These are phyloP conservation scores for Pinctada fucata DNA, from an alignment of 2,888 invertebrate genomes.

Conservation along the genomic window DNA sequence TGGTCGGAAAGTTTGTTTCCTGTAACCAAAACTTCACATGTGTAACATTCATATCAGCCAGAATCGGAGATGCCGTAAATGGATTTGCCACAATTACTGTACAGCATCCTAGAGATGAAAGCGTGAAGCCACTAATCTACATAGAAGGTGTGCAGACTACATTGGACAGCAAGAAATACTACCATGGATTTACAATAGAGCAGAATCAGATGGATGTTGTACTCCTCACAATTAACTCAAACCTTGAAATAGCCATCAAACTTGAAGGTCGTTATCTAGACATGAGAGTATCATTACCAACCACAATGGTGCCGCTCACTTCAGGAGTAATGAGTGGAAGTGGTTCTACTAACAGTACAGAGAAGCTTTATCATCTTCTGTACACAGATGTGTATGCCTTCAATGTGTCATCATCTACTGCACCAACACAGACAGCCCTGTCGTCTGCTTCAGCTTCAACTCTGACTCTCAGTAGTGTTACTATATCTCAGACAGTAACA, in stretches of 20 bases:
- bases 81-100: conserved; percentile 55
- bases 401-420: conserved; percentile 43
- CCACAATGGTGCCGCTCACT: conserved; percentile 31
- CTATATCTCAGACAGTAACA: conserved; percentile 36
- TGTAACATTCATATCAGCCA: conserved; percentile 50
- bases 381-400: conserved; percentile 32
- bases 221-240: conserved; percentile 39
- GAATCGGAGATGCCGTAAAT: conserved; percentile 50
- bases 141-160: conserved; percentile 39
- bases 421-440: conserved; percentile 27
- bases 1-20: conserved; percentile 59
- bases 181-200: conserved; percentile 49
- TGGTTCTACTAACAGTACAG: conserved; percentile 15
- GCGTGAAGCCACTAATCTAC: conserved; percentile 47
- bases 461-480: conserved; percentile 32
- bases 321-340: conserved; percentile 56
- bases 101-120: conserved; percentile 37
- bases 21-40: conserved; percentile 62
- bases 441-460: conserved; percentile 26
- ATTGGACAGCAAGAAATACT: conserved; percentile 52
- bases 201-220: conserved; percentile 46
- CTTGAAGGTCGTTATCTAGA: conserved; percentile 51
- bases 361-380: conserved; percentile 42
- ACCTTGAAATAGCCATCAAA: conserved; percentile 42
- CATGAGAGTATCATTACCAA: conserved; percentile 36